Percentiles rank a stretch among this genome's conserved stretches.
phyloP scores from a whole-genome alignment of 2,797 vertebrate species.

The Myotis planiceps region DNA sequence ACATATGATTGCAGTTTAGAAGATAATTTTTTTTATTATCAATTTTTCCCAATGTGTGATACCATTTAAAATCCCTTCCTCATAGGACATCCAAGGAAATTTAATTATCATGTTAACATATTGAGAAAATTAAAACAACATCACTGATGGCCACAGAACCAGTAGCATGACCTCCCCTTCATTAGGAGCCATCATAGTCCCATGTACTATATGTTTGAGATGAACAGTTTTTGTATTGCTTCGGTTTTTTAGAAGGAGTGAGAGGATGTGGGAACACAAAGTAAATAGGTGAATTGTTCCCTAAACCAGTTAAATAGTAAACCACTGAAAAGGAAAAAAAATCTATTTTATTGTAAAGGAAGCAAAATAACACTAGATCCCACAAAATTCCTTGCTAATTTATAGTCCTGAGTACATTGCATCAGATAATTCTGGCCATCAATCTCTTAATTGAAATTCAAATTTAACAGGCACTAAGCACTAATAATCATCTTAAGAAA shows the following conservation, averaged over 20 bases:
- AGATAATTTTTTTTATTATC: slow-evolving; percentile 11
- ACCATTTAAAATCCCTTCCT: slow-evolving; percentile 60
- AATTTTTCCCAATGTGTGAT: background rate
- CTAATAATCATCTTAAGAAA: slow-evolving; percentile 65
- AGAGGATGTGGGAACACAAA: background rate
- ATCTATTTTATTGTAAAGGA: background rate
- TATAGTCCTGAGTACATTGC: background rate
- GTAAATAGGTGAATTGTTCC: background rate
- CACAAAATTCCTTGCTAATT: background rate
- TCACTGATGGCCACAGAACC: background rate
- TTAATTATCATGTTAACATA: slow-evolving; percentile 63
- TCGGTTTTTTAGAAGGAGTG: background rate
- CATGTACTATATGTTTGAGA: background rate
- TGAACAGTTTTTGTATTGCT: background rate
- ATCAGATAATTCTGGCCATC: slow-evolving; percentile 29
- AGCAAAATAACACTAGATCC: background rate
- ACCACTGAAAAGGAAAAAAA: background rate
- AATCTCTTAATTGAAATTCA: slow-evolving; percentile 60
- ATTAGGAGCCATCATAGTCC: background rate
- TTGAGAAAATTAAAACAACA: slow-evolving; percentile 58
- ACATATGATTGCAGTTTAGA: slow-evolving; percentile 40
- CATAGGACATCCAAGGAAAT: slow-evolving; percentile 15
- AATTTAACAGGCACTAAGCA: slow-evolving; percentile 57
- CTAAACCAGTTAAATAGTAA: background rate
- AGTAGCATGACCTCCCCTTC: slow-evolving; percentile 43